Conservation (phyloP, 2,113 vertebrate genomes). For the Athene noctua region DNA sequence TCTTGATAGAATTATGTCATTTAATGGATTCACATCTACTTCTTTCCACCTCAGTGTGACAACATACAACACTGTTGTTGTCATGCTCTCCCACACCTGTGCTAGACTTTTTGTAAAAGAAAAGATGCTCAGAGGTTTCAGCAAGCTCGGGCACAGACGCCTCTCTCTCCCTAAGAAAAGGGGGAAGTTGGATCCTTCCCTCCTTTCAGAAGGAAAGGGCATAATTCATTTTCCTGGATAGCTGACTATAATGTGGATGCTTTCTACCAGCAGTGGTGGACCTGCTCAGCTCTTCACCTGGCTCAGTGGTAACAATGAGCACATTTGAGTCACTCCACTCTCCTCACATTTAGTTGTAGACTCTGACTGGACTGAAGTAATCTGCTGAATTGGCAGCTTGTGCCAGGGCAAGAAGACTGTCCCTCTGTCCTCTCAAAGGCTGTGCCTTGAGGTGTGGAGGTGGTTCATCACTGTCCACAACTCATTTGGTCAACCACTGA, state of each 20-base stretch:
- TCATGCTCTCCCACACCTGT: neutral
- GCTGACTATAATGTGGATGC: neutral
- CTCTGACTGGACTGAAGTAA: neutral
- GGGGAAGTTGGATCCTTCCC: neutral
- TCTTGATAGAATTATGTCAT: neutral
- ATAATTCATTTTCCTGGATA: neutral
- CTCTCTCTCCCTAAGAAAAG: neutral
- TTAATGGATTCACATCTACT: neutral
- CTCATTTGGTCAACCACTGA: neutral
- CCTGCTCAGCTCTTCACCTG: neutral
- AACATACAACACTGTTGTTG: neutral
- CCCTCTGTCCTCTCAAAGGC: neutral
- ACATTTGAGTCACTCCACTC: neutral
- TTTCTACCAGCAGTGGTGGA: neutral
- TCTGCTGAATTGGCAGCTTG: neutral
- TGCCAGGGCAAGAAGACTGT: neutral
- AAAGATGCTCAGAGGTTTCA: neutral
- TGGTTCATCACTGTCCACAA: neutral
- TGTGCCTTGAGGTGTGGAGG: neutral
- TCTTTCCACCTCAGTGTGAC: neutral
- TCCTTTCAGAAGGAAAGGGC: neutral
- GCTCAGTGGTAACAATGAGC: neutral
- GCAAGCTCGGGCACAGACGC: neutral
- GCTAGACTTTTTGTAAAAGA: neutral
- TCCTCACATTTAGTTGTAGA: neutral